Base-by-base conservation (phyloP, 2,888 invertebrate species). In the Furcula furcula region DNA sequence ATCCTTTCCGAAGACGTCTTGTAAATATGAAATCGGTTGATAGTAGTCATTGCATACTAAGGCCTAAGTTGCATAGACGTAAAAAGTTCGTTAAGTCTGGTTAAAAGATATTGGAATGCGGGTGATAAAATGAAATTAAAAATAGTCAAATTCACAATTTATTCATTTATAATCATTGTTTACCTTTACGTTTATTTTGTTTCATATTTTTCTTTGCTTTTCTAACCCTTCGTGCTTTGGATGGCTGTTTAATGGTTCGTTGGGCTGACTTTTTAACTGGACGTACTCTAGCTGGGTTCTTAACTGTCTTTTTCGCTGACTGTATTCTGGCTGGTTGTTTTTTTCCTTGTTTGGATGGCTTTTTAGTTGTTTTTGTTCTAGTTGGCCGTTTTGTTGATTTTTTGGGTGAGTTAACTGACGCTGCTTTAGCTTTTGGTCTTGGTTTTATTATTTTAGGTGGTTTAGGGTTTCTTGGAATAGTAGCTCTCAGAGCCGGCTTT, bases 101-200 rank as follows among this genome's bases (percentile, higher is more conserved):
- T n/a, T n/a, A n/a, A n/a, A n/a, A 7, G 19, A 7, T 16, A 16
- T 19, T 19, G 19, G 2, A n/a, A n/a, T 19, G 19, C 7, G 7
- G 3, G 10, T 10, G 21, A 9, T 18, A 15, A 12, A 20, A 11
- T 20, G 13, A 30, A 30, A 14, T 5, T 14, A 27, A 19, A 12
- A 21, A 27, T 10, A 32, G 22, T 37, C 28, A 33, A 40, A 40
- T 43, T 23, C 48, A 37, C 19, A 44, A 28, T 52, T 49, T 55
- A 46, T 59, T 57, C 12, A 33, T 29, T 28, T 14, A 12, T 20
- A 36, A 13, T 26, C 26, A 18, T 16, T 3, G 10, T 35, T 54
- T 55, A 58, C 58, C 59, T 58, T 44, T 45, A 12, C 13, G 4
- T 10, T 15, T 27, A 27, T 15, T 27, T 6, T 15, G 27, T 14